These are phyloP conservation scores for Apotomis turbidana DNA, from an alignment of 2,888 invertebrate species.

Conservation along the genomic window DNA sequence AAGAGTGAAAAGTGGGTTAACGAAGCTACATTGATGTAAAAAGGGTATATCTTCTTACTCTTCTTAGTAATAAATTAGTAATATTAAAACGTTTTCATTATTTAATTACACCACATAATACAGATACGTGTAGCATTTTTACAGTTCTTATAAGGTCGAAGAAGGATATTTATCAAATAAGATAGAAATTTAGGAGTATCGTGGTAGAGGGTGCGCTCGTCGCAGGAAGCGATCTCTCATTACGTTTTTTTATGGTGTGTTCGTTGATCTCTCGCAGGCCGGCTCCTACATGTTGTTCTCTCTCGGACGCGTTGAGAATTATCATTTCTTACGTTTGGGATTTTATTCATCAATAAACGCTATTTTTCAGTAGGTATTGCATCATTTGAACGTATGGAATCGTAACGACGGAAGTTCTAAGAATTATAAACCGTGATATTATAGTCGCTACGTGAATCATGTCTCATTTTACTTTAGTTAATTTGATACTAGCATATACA, in stretches of 20 bases:
- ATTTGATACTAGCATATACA: constrained; percentile 8
- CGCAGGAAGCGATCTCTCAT: constrained; percentile 82
- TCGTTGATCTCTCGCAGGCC: constrained; percentile 68
- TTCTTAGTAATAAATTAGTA: too few relatives aligned
- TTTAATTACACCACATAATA: too few relatives aligned
- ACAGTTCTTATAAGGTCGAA: background rate
- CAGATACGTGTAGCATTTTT: background rate
- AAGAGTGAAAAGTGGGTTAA: constrained; percentile 5
- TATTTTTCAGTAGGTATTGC: constrained; percentile 46
- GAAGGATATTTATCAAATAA: background rate
- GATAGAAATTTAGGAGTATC: constrained; percentile 45
- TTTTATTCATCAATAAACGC: constrained; percentile 26
- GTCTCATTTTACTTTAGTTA: constrained; percentile 20
- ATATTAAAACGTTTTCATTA: too few relatives aligned
- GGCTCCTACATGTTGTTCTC: constrained; percentile 38
- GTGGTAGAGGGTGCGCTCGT: constrained; percentile 57
- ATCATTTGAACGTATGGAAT: constrained; percentile 45
- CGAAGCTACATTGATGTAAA: background rate
- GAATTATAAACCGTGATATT: constrained; percentile 10
- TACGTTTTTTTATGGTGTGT: constrained; percentile 79
- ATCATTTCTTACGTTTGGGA: constrained; percentile 25
- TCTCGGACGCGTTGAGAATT: constrained; percentile 32
- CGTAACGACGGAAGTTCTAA: constrained; percentile 10
- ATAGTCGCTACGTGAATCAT: background rate
- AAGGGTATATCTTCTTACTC: too few relatives aligned